Evolutionary conservation across 1,140 invertebrate genomes (phyloP).

Genomic region (Muscidifurax raptorellus): DNA sequence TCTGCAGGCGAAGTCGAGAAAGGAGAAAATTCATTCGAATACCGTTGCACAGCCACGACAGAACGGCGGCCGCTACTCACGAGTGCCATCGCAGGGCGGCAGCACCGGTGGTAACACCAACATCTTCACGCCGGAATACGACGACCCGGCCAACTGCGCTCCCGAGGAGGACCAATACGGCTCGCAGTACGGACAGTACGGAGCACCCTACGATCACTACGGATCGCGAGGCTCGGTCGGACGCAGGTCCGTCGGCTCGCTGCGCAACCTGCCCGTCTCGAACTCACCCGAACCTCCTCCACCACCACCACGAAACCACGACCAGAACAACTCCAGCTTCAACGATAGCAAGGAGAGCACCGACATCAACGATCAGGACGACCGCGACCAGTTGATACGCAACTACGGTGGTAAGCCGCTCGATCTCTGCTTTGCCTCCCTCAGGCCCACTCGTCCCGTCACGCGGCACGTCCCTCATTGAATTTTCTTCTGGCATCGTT

Average conservation of each 20-base stretch:
- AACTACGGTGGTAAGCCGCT: conserved; percentile 83
- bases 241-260: conserved; percentile 82
- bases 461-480: neutral
- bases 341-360: conserved; percentile 95
- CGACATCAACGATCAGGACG: conserved; percentile 91
- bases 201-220: conserved; percentile 90
- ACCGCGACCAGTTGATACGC: conserved; percentile 85
- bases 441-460: neutral
- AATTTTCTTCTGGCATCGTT: neutral
- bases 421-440: neutral
- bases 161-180: conserved; percentile 93
- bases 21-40: conserved; percentile 11
- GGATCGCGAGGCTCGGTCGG: conserved; percentile 88
- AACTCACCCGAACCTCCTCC: conserved; percentile 88
- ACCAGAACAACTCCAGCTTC: conserved; percentile 84
- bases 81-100: conserved; percentile 74
- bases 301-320: conserved; percentile 85
- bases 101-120: conserved; percentile 71
- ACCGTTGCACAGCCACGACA: conserved; percentile 79
- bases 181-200: conserved; percentile 87
- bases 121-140: conserved; percentile 85
- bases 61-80: conserved; percentile 85
- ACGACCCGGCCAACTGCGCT: conserved; percentile 92
- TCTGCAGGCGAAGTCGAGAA: neutral
- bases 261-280: conserved; percentile 81